Evolutionary conservation across 2,797 vertebrate genomes (phyloP).

Genomic region (Momotus momota): DNA sequence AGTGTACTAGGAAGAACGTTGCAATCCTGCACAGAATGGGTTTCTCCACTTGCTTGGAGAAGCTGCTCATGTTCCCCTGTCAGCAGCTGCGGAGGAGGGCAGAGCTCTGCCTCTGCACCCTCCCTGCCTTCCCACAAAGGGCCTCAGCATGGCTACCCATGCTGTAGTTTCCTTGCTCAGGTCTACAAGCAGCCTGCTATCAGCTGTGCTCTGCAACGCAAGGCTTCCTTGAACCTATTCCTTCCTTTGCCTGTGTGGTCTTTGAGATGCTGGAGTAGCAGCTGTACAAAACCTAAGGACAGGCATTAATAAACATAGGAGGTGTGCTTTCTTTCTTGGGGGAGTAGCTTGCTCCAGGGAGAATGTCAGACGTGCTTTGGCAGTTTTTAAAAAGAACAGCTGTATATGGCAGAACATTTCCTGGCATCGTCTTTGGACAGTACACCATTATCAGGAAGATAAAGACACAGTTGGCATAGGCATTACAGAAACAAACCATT

Average conservation of each 20-base stretch:
- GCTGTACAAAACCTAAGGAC: neutral
- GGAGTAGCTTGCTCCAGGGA: neutral
- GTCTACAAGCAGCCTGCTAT: neutral
- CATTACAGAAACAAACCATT: neutral
- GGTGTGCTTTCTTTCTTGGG: neutral
- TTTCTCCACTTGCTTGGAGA: neutral
- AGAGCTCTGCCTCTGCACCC: neutral
- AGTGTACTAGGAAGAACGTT: neutral
- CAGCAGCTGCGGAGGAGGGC: neutral
- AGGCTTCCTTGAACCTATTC: neutral
- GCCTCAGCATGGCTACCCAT: neutral
- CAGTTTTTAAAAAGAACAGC: neutral
- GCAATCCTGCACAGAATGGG: neutral
- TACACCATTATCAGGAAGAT: neutral
- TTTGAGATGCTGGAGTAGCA: neutral
- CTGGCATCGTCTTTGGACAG: neutral
- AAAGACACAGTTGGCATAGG: neutral
- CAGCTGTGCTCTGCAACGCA: neutral
- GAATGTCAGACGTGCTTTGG: neutral
- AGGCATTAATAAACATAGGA: neutral
- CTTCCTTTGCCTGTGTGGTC: neutral
- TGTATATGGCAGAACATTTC: neutral
- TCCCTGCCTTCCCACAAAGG: neutral
- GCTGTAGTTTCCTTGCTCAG: neutral
- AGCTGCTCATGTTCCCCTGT: neutral